Evolutionary conservation across 2,797 vertebrate species (phyloP), one percentile per base, ranked within the genome.

Genomic region (Hypotaenidia philippensis): DNA sequence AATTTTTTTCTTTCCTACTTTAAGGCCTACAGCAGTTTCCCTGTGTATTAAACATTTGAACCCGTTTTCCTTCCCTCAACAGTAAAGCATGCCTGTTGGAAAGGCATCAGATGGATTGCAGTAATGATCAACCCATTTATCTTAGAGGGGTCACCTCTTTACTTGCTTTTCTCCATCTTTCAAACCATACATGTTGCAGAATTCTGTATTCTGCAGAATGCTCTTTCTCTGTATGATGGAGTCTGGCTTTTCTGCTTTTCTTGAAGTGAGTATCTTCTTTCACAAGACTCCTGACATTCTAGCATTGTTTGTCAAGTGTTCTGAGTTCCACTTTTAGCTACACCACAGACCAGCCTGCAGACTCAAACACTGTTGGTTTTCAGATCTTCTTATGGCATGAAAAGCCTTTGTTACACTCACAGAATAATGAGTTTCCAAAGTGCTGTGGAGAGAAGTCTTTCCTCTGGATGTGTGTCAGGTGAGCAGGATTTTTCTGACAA

Each of bases 401-500:
- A 88, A 91, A 90, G 77, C 66, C 44, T 90, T 90, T 90, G 85
- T 83, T 92, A 31, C 34, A 11, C 53, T 70, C 29, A 23, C 45
- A 79, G 72, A 93, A 89, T 36, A 83, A 15, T 10, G 77, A 75
- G 26, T 91, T 95, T 83, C 74, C 71, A 13, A 89, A 89, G 60
- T 34, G 26, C 87, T 21, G 15, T 45, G 55, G 77, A 59, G 83
- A 59, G 74, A 38, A 83, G 81, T 83, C 94, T 86, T 93, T 36
- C 36, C 36, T 94, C 75, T 90, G 55, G 5, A 1, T 63, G 83
- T 96, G 78, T 70, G 66, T 91, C 92, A 94, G 83, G 86, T 94
- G 92, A 78, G 74, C 74, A 94, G 95, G 91, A 64, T 85, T 95
- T 78, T 80, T 95, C 89, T 84, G 89, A 90, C 77, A 75, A 89